Conservation (phyloP, 92 coral and sea anemone species). For the Palythoa grandis region DNA sequence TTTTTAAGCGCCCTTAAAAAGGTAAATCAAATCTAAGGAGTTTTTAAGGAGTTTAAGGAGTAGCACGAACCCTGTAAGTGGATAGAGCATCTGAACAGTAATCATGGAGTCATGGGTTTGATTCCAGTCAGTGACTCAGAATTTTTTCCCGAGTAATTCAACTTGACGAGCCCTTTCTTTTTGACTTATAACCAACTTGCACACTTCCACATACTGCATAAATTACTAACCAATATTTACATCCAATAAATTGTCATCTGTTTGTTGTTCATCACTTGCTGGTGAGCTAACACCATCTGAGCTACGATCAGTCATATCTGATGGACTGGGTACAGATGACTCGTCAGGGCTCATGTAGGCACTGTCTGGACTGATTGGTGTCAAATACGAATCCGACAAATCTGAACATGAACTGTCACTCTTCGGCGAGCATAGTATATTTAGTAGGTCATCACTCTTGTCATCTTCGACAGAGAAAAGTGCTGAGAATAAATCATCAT, state of each 20-base stretch:
- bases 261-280: conserved; percentile 50
- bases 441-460: conserved; percentile 28
- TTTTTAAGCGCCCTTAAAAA: no score
- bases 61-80: no score
- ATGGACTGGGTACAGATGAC: conserved; percentile 40
- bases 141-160: no score
- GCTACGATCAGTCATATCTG: conserved; percentile 46
- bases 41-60: no score
- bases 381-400: conserved; percentile 78
- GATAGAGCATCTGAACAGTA: no score
- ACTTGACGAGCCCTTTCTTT: no score
- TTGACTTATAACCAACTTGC: no score
- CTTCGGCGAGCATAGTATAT: conserved; percentile 49
- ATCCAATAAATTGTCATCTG: conserved; percentile 68
- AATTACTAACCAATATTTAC: conserved; percentile 56
- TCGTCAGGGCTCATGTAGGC: conserved; percentile 43
- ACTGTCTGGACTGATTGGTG: conserved; percentile 75
- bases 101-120: no score
- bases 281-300: conserved; percentile 67
- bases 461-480: conserved; percentile 24
- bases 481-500: conserved; percentile 21
- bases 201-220: neutral
- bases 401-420: conserved; percentile 77
- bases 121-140: no score
- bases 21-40: no score